These are phyloP conservation scores for Brevimyrus niger DNA, from an alignment of 2,113 vertebrate species.

Conservation along the genomic window DNA sequence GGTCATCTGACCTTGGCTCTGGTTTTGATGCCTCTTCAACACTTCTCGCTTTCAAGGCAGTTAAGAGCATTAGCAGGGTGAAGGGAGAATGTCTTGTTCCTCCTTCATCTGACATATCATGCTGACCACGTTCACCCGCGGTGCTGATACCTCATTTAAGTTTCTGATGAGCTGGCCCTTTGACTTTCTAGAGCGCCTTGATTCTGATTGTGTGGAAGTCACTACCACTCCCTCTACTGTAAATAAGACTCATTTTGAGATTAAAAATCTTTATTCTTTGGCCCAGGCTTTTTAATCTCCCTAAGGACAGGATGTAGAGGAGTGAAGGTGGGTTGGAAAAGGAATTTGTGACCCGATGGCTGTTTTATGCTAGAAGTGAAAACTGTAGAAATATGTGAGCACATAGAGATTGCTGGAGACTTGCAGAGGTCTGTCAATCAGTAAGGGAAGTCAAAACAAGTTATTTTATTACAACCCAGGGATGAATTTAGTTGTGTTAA, in stretches of 20 bases:
- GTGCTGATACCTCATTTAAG: background rate
- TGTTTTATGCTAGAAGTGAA: background rate
- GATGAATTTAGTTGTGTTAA: background rate
- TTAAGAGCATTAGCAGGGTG: slow-evolving; percentile 18
- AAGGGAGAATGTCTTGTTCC: slow-evolving; percentile 23
- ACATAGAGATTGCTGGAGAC: background rate
- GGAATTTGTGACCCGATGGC: background rate
- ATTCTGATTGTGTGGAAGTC: background rate
- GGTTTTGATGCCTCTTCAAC: slow-evolving; percentile 23
- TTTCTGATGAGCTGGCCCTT: background rate
- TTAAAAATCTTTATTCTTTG: background rate
- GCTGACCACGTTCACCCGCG: background rate
- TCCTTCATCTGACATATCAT: background rate
- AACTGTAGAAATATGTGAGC: background rate
- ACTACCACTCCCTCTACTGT: background rate
- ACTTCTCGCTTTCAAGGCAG: slow-evolving; percentile 28
- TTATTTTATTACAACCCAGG: background rate
- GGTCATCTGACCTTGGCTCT: slow-evolving; percentile 38
- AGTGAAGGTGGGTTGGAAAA: background rate
- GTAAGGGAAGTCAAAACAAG: background rate
- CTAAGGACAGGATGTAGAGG: background rate
- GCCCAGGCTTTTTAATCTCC: background rate
- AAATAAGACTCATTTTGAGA: background rate
- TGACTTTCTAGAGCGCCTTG: background rate
- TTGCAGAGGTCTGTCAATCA: background rate